Percentiles rank a stretch among this genome's conserved stretches.
Conservation (phyloP, 2,888 invertebrate genomes). For the Scaptomyza flava region DNA sequence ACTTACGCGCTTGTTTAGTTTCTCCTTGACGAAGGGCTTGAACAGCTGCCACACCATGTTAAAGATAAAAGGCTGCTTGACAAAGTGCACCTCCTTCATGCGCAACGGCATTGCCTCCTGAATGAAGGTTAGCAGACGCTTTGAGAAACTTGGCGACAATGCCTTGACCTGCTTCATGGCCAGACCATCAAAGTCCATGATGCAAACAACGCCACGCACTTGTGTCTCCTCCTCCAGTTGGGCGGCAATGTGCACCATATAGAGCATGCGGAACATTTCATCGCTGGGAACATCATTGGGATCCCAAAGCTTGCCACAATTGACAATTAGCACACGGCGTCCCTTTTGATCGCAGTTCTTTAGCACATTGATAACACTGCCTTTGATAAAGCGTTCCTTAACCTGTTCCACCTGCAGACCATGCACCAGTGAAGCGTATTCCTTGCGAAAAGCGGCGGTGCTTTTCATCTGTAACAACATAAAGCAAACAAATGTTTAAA, state of each 20-base stretch:
- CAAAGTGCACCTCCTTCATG: conserved; percentile 93
- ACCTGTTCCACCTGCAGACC: conserved; percentile 89
- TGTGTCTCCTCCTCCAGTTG: conserved; percentile 91
- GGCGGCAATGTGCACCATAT: conserved; percentile 91
- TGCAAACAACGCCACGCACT: conserved; percentile 91
- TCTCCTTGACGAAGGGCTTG: conserved; percentile 92
- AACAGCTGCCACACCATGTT: conserved; percentile 93
- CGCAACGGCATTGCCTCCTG: conserved; percentile 94
- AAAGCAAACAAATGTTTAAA: conserved; percentile 7
- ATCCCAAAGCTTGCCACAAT: conserved; percentile 91
- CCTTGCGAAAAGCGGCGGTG: conserved; percentile 90
- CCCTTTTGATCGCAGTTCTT: conserved; percentile 91
- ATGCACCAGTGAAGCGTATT: conserved; percentile 88
- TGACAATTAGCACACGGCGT: conserved; percentile 90
- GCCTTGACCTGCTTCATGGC: conserved; percentile 90
- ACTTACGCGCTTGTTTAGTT: conserved; percentile 90
- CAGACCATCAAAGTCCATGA: conserved; percentile 93
- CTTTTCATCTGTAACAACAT: conserved; percentile 88
- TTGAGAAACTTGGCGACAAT: conserved; percentile 90
- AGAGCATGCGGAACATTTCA: conserved; percentile 91
- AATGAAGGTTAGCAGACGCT: conserved; percentile 91
- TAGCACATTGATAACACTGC: conserved; percentile 91
- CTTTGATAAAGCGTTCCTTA: conserved; percentile 88
- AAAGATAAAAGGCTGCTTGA: conserved; percentile 93
- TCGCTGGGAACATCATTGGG: conserved; percentile 90